phyloP scores from a whole-genome alignment of 37 sponge, comb jelly and placozoan species.

The Eunapius fragilis region DNA sequence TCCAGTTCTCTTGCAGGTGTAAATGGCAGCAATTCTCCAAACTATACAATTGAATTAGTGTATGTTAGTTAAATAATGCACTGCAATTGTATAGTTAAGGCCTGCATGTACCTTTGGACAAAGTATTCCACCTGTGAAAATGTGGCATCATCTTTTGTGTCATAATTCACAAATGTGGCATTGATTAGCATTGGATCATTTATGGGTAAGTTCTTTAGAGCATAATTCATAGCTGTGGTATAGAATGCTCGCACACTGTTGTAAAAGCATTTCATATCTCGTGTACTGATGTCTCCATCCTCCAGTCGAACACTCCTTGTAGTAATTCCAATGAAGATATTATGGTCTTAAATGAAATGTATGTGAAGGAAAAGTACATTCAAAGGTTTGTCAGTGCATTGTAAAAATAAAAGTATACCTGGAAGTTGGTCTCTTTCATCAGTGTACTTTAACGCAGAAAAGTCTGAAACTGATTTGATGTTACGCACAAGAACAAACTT shows the following conservation, averaged over 20 bases:
- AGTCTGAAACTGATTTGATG: too few species aligned
- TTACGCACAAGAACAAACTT: too few species aligned
- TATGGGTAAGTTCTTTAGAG: conserved; percentile 25
- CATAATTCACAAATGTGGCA: conserved; percentile 30
- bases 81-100: not conserved
- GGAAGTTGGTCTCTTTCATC: not conserved
- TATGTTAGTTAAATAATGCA: too few species aligned
- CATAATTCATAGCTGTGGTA: not conserved
- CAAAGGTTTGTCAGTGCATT: not conserved
- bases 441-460: too few species aligned
- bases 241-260: not conserved
- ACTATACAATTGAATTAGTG: not conserved
- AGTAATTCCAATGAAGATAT: not conserved
- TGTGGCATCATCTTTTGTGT: not conserved
- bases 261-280: not conserved
- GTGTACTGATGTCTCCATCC: conserved; percentile 5
- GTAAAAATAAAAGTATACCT: not conserved
- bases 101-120: conserved; percentile 5
- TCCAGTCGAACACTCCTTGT: conserved; percentile 17
- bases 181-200: conserved; percentile 37
- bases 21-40: not conserved
- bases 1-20: too few species aligned
- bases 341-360: not conserved
- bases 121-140: conserved; percentile 46
- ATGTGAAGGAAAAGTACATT: not conserved